Base-by-base conservation (phyloP, 2,797 vertebrate genomes). In the Siniperca scherzeri region DNA sequence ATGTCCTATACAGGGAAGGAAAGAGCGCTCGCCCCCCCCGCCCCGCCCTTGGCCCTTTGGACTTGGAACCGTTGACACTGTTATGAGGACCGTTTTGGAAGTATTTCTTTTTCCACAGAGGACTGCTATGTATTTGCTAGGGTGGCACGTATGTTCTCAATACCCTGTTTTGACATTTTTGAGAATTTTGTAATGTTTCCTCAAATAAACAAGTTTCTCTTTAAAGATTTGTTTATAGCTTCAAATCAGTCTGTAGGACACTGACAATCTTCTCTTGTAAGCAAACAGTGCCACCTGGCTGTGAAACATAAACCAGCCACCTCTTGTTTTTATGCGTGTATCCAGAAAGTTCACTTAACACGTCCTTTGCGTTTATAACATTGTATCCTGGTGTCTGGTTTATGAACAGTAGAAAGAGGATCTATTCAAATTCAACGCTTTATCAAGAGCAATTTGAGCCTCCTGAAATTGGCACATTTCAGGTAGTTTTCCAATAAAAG, bases 171-270 rank as follows among this genome's bases (percentile, higher is more conserved):
- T 84, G 65, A 82, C 27, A 40, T 78, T 91, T 84, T 81, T 85
- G 55, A 84, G 80, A 76, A 55, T 86, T 95, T 95, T 95, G 85
- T 94, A 94, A 92, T 71, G 70, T 89, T 94, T 88, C 67, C 86
- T 93, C 69, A 86, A 96, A 93, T 95, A 94, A 94, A 95, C 3
- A 0, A 44, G n/a, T 85, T 90, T 87, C 42, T 77, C 62, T 82
- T 74, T 69, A 30, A 66, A n/a, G 17, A 22, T 4, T 5, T 42
- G 27, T 1, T 1, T 25, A 3, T 10, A 56, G 53, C 40, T 52
- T 73, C 6, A n/a, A 1, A 25, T 38, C 19, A 66, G 12, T 77
- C 30, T 11, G 7, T 25, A 36, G 16, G 12, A 16, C 27, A 17
- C 14, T 1, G 70, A 19, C 5, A 9, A 14, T 52, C 22, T 16